Percentiles rank a stretch among this genome's conserved stretches.
Evolutionary conservation across 2,113 vertebrate genomes (phyloP).

Genomic region (Sturnus vulgaris): DNA sequence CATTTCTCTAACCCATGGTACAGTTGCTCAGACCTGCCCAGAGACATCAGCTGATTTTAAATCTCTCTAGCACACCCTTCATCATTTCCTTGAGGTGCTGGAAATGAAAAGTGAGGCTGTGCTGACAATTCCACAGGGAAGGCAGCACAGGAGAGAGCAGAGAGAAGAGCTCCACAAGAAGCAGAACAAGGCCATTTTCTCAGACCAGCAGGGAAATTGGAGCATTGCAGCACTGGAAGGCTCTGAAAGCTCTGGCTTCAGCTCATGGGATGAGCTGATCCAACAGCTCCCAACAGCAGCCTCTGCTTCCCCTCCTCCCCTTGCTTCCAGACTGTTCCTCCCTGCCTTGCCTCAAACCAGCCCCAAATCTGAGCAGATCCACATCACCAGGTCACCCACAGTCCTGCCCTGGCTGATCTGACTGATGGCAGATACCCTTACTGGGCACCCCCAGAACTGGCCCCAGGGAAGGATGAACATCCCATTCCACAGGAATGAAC

Average conservation of each 20-base stretch:
- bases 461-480: not conserved
- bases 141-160: too few relatives aligned
- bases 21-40: not conserved
- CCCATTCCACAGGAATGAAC: not conserved
- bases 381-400: not conserved
- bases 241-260: not conserved
- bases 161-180: not conserved
- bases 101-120: not conserved
- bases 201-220: too few relatives aligned
- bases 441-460: not conserved
- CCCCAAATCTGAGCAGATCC: not conserved
- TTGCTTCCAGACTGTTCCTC: not conserved
- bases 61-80: not conserved
- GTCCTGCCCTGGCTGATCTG: not conserved
- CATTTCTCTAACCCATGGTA: not conserved
- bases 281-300: not conserved
- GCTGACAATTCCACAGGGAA: not conserved
- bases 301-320: not conserved
- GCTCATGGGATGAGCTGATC: not conserved
- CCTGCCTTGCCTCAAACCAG: not conserved
- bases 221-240: not conserved
- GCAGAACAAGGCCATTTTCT: not conserved
- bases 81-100: not conserved
- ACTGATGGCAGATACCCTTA: too few relatives aligned
- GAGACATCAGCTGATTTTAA: not conserved